Conservation (phyloP, 2,113 vertebrate species). For the Pavo muticus region DNA sequence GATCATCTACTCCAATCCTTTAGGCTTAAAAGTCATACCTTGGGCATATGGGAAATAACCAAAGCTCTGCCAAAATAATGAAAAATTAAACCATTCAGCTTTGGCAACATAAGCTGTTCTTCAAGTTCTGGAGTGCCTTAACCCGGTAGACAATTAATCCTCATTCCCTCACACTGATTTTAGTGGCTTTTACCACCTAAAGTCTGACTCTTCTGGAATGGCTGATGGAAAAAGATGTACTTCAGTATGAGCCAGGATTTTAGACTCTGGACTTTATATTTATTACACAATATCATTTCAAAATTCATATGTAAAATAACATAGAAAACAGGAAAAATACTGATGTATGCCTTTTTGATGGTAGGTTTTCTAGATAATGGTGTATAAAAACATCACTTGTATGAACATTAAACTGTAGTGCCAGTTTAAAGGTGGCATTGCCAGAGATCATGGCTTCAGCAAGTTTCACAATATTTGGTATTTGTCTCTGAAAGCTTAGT, state of each 20-base stretch:
- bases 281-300: neutral
- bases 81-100: neutral
- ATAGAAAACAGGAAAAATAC: neutral
- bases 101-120: neutral
- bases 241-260: neutral
- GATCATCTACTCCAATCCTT: neutral
- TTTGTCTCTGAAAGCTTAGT: neutral
- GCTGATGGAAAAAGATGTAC: neutral
- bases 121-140: neutral
- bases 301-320: neutral
- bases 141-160: neutral
- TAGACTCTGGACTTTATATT: neutral
- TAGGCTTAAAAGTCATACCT: neutral
- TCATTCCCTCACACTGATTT: neutral
- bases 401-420: neutral
- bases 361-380: neutral
- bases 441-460: neutral
- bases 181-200: neutral
- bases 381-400: neutral
- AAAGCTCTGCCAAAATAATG: neutral
- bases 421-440: neutral
- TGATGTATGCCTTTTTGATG: neutral
- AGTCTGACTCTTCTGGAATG: neutral
- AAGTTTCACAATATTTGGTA: constrained; percentile 28
- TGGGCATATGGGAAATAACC: neutral